These are phyloP conservation scores for Phenganax stokvisi DNA, from an alignment of 92 coral and sea anemone genomes.

Conservation along the genomic window DNA sequence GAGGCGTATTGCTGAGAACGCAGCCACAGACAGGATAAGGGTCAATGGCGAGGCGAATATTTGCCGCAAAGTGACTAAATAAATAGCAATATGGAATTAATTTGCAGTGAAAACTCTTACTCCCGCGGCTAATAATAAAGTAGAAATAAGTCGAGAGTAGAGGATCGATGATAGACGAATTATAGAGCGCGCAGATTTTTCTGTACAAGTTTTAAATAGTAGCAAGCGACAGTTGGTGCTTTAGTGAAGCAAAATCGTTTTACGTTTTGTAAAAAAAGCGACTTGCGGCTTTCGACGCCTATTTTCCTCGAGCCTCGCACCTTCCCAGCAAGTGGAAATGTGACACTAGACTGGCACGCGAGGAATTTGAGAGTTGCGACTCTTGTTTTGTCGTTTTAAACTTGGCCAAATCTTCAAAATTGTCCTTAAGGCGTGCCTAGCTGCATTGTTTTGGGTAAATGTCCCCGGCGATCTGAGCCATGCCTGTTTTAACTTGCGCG, in stretches of 20 bases:
- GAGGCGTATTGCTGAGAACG: neutral
- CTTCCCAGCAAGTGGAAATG: conserved; percentile 15
- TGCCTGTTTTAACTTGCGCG: neutral
- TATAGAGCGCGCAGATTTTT: neutral
- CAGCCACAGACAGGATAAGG: neutral
- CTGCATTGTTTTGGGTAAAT: neutral
- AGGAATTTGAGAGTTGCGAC: conserved; percentile 10
- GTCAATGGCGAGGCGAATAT: conserved; percentile 10
- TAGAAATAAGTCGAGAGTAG: neutral
- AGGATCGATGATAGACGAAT: neutral
- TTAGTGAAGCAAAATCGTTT: neutral
- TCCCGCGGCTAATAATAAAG: neutral
- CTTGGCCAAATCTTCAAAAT: neutral
- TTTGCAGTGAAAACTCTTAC: neutral
- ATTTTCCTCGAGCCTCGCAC: no score
- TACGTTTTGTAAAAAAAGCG: neutral
- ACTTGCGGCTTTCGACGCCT: neutral
- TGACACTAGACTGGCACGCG: conserved; percentile 19
- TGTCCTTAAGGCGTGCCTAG: neutral
- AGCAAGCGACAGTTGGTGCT: neutral
- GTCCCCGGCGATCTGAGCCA: neutral
- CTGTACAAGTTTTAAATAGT: neutral
- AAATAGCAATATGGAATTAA: conserved; percentile 15
- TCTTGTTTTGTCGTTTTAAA: neutral
- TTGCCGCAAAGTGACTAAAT: conserved; percentile 25